Base-by-base conservation (phyloP, 2,797 vertebrate genomes). In the Phalloptychus januarius region DNA sequence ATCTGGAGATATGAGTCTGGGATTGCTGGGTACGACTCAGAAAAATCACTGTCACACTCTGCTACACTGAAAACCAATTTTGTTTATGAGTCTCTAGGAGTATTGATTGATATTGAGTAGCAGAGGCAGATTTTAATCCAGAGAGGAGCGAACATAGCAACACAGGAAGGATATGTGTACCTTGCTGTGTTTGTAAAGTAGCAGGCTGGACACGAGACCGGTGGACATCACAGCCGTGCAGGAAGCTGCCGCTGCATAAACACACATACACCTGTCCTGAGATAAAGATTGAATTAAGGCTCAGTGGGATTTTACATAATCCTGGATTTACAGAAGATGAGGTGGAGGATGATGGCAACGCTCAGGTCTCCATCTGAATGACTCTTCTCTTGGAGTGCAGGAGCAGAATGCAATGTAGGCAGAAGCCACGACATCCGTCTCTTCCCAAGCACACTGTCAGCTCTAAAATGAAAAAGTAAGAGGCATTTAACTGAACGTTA, bases 221-320 rank as follows among this genome's bases (percentile, higher is more conserved):
- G 96, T 97, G 25, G 96, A 94, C 92, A 92, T 99, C 91, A 97
- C 74, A 0, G 97, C 96, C 0, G 94, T 96, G 89, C 95, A 96
- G 46, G 93, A 91, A 1, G 93, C 85, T 0, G 92, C 89, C 16
- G 96, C 98, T 99, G 85, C 10, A 88, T 42, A 81, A 40, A 50
- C 20, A 4, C 79, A 84, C 69, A 61, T 5, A 4, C 83, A 79
- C 82, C 70, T 67, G 63, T 82, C 72, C 11, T 20, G 18, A 79
- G 76, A 54, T 71, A 63, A 74, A 74, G 23, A 79, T 50, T 38
- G 10, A 76, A 82, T 82, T 75, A 83, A 12, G 7, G 86, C 70
- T 76, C 61, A 75, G 78, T 28, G 74, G 76, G 46, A 76, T 58
- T 45, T 31, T 72, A 76, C 8, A 75, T 75, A 84, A 88, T 78